phyloP scores from a whole-genome alignment of 37 sponge, comb jelly and placozoan genomes.

The Trichoplax adhaerens region DNA sequence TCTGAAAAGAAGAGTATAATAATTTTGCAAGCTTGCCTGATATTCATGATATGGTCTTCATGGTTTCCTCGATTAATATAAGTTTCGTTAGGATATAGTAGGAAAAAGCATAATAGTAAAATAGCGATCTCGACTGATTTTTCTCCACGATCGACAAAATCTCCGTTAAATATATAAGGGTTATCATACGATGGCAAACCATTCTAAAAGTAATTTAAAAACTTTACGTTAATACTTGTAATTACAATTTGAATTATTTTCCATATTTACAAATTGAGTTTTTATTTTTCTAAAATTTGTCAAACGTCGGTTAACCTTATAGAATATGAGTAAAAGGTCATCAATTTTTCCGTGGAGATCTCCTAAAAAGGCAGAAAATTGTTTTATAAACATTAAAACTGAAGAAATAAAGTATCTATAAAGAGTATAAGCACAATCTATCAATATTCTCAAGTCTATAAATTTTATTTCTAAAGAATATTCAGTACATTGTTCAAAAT shows the following conservation, averaged over 20 bases:
- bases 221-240: not conserved
- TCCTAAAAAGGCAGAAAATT: slow-evolving; percentile 8
- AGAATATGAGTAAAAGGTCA: slow-evolving; percentile 17
- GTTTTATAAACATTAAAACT: no score
- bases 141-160: slow-evolving; percentile 14
- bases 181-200: slow-evolving; percentile 15
- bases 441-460: no score
- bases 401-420: no score
- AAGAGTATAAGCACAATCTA: no score
- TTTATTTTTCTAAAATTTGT: not conserved
- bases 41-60: slow-evolving; percentile 19
- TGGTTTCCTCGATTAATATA: slow-evolving; percentile 17
- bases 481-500: no score
- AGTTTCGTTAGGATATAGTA: slow-evolving; percentile 11
- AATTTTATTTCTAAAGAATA: no score
- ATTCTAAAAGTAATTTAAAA: slow-evolving; percentile 6
- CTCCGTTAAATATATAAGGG: slow-evolving; percentile 21
- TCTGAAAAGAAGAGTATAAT: not conserved
- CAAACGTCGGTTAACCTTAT: slow-evolving; percentile 1
- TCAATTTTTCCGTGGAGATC: slow-evolving; percentile 16
- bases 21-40: slow-evolving; percentile 11
- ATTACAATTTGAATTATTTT: not conserved
- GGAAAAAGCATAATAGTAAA: slow-evolving; percentile 4
- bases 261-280: not conserved
- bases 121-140: slow-evolving; percentile 5